Evolutionary conservation across 2,113 vertebrate genomes (phyloP).

Genomic region (Protobothrops flavoviridis): DNA sequence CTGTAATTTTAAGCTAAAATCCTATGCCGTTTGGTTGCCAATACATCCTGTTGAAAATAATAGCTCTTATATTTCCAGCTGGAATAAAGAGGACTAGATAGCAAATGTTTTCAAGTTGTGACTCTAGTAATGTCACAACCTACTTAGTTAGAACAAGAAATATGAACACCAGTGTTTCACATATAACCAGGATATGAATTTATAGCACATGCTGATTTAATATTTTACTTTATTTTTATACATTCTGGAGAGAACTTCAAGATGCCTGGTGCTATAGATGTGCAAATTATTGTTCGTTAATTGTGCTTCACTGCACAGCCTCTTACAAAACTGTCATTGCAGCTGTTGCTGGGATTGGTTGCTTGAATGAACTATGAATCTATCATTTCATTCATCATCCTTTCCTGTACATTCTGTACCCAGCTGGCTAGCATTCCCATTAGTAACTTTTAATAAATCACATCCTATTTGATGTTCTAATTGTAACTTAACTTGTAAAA

Average conservation of each 20-base stretch:
- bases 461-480: conserved; percentile 62
- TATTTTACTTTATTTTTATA: not conserved
- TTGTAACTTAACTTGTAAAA: conserved; percentile 65
- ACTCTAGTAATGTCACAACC: not conserved
- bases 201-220: not conserved
- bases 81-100: not conserved
- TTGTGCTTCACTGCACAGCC: conserved; percentile 23
- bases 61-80: not conserved
- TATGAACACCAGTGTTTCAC: not conserved
- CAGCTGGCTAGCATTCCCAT: conserved; percentile 60
- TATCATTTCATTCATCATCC: conserved; percentile 54
- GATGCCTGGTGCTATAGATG: conserved; percentile 8
- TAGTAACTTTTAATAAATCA: conserved; percentile 64
- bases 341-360: conserved; percentile 41
- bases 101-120: not conserved
- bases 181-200: not conserved
- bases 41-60: not conserved
- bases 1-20: not conserved
- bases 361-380: conserved; percentile 61
- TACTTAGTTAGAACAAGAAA: not conserved
- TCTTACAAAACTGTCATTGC: conserved; percentile 11
- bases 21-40: not conserved
- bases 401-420: conserved; percentile 29
- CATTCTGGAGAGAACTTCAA: not conserved
- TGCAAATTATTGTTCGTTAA: conserved; percentile 22